phyloP scores from a whole-genome alignment of 2,888 invertebrate species.

The Diploptera punctata region DNA sequence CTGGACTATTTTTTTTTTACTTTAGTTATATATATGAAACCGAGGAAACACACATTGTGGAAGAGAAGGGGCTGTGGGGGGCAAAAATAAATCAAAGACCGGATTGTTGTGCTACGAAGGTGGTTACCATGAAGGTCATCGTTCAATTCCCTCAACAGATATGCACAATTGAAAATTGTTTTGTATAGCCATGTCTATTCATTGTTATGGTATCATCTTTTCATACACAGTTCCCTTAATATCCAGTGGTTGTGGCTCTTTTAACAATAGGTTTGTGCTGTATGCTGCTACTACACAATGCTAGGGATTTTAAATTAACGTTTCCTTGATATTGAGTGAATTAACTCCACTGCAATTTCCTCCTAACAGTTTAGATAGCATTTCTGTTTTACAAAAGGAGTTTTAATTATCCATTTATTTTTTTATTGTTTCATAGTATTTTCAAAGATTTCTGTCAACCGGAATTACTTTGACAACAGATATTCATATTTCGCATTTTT shows the following conservation, averaged over 20 bases:
- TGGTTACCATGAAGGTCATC: slow-evolving; percentile 13
- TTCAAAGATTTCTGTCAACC: too few species aligned
- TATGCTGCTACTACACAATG: neutral
- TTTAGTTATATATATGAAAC: slow-evolving; percentile 2
- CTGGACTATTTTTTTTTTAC: slow-evolving; percentile 1
- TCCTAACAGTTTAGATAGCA: too few species aligned
- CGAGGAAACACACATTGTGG: slow-evolving; percentile 32
- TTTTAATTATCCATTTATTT: too few species aligned
- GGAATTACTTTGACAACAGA: too few species aligned
- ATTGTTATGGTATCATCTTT: slow-evolving; percentile 18
- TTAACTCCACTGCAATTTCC: neutral
- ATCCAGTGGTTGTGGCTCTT: neutral
- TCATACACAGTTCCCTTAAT: slow-evolving; percentile 11
- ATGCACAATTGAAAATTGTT: slow-evolving; percentile 21
- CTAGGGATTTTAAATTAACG: neutral
- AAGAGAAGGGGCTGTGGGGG: neutral
- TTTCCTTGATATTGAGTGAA: neutral
- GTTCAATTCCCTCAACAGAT: slow-evolving; percentile 11
- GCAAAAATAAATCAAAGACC: slow-evolving; percentile 22
- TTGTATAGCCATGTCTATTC: slow-evolving; percentile 11
- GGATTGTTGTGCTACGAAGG: slow-evolving; percentile 18
- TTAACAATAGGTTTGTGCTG: neutral
- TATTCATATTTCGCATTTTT: too few species aligned
- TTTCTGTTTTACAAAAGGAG: too few species aligned
- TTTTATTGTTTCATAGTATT: too few species aligned